phyloP scores from a whole-genome alignment of 2,888 invertebrate genomes.

The Slavum lentiscoides region DNA sequence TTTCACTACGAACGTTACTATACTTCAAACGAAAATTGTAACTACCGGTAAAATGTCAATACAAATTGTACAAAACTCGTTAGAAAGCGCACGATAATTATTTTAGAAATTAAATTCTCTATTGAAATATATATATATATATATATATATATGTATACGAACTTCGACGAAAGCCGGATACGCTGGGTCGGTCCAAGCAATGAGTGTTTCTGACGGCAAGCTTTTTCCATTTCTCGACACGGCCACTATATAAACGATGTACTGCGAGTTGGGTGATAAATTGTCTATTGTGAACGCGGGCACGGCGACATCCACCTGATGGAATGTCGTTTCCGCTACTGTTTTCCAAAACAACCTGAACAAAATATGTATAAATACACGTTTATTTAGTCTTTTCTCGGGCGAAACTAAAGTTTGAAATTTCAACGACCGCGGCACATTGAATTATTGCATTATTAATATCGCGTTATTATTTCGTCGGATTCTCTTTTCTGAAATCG shows the following conservation, averaged over 20 bases:
- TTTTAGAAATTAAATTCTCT: background rate
- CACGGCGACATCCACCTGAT: conserved; percentile 69
- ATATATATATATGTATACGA: conserved; percentile 49
- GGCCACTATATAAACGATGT: conserved; percentile 77
- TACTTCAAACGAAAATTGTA: background rate
- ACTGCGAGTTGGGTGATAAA: conserved; percentile 78
- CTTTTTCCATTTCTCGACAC: conserved; percentile 72
- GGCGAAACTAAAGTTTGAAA: background rate
- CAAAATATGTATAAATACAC: conserved; percentile 47
- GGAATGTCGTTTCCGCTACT: conserved; percentile 66
- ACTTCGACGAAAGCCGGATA: conserved; percentile 86
- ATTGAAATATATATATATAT: too few relatives aligned
- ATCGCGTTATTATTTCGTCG: too few relatives aligned
- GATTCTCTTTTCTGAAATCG: too few relatives aligned
- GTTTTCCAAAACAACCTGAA: conserved; percentile 73
- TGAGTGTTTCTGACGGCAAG: conserved; percentile 77
- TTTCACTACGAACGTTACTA: too few relatives aligned
- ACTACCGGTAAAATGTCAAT: background rate
- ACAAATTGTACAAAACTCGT: background rate
- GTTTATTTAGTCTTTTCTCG: background rate
- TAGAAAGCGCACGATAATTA: background rate
- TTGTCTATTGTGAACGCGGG: conserved; percentile 73
- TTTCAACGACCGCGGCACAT: too few relatives aligned
- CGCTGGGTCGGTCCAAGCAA: conserved; percentile 86
- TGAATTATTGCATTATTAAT: too few relatives aligned